Base-by-base conservation (phyloP, 2,888 invertebrate genomes). In the Oligia strigilis region DNA sequence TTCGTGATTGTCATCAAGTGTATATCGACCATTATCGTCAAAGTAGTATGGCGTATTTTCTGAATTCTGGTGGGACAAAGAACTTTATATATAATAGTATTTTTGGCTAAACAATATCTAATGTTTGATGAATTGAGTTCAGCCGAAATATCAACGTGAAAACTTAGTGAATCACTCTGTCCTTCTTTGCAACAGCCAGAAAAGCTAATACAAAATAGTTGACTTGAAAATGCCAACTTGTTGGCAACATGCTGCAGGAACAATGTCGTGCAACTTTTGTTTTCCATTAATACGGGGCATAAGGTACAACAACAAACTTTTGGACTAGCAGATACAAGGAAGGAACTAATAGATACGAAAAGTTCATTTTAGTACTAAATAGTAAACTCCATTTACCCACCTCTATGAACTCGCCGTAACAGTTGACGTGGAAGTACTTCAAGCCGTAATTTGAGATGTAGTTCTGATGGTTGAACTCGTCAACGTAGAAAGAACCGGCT, bases 391-490 rank as follows among this genome's bases (percentile, higher is more conserved):
- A 52, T 58, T 49, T 11, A 79, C 88, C 66, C 78, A 95, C 96
- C 90, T 93, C 82, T 19, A 85, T 77, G 23, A 93, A 93, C 0
- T 92, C 75, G 0, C 94, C 95, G 0, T 90, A 80, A 75, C 95
- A 95, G 77, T 91, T 89, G 0, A 93, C 70, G 40, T 96, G 96
- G 78, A 87, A 94, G 13, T 85, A 75, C 1, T 86, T 87, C 58
- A 94, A 78, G 0, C 93, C 94, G 65, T 92, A 88, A 52, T 95
- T 90, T 11, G 91, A 91, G n/a, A 91, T 85, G 84, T 96, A 96
- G 13, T 94, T 92, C 80, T 94, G 92, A 77, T 96, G 96, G 19
- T 94, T 94, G 77, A 87, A 95, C n/a, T 94, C 93, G 77, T 96
- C 96, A n/a, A 95, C 70, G 75, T 87, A 93, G 78, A 92, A 95